Conservation (phyloP, 2,888 invertebrate species). For the Perizoma flavofasciatum region DNA sequence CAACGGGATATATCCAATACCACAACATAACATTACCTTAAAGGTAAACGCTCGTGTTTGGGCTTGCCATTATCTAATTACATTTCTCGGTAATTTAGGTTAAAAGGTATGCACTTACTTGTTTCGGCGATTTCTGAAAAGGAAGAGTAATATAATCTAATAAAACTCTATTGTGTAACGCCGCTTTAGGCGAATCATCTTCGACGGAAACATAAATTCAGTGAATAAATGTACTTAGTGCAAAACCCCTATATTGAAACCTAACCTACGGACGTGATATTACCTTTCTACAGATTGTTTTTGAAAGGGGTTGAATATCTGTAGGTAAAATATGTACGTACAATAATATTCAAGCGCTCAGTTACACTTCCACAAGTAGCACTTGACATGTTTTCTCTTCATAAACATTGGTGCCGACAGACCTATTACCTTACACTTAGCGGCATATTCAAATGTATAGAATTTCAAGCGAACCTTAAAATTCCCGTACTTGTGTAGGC, state of each 20-base stretch:
- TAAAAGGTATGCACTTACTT: slow-evolving; percentile 7
- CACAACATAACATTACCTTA: slow-evolving; percentile 33
- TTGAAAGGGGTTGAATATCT: no score
- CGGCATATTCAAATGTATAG: slow-evolving; percentile 32
- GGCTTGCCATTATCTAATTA: slow-evolving; percentile 27
- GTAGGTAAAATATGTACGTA: no score
- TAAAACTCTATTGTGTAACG: background rate
- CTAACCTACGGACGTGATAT: no score
- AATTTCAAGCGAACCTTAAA: slow-evolving; percentile 34
- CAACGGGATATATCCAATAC: slow-evolving; percentile 32
- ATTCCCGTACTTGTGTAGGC: slow-evolving; percentile 22
- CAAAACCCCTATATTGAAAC: no score
- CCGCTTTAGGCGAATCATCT: no score
- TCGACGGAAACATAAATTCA: background rate
- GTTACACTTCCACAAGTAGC: slow-evolving; percentile 30
- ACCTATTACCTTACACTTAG: slow-evolving; percentile 34
- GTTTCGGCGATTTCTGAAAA: slow-evolving; percentile 11
- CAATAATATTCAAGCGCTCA: slow-evolving; percentile 13
- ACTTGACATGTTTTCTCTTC: slow-evolving; percentile 35
- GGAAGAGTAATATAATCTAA: no score
- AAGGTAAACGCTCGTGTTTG: slow-evolving; percentile 25
- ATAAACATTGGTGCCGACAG: slow-evolving; percentile 37
- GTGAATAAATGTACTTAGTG: background rate
- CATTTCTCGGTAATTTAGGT: slow-evolving; percentile 22
- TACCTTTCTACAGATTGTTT: no score